A percentile compares a stretch with the other conserved stretches of the same genome.
Conservation (phyloP, 2,888 invertebrate species). For the Fabriciana adippe region DNA sequence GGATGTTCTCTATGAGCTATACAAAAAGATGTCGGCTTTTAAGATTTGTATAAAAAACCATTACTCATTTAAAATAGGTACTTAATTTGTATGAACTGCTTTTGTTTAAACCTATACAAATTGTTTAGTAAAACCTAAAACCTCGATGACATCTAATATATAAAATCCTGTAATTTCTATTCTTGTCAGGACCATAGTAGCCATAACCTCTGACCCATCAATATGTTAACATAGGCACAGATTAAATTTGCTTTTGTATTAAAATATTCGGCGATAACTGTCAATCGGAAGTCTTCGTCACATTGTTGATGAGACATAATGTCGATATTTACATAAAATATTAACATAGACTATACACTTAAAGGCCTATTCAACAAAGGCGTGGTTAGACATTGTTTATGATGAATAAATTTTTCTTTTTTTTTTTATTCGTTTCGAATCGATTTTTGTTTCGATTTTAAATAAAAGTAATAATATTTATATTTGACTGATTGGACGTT, state of each 20-base stretch:
- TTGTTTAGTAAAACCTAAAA: no score
- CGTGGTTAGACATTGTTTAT: conserved; percentile 11
- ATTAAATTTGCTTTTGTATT: conserved; percentile 13
- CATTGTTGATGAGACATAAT: conserved; percentile 24
- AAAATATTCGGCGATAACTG: conserved; percentile 23
- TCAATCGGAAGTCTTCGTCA: conserved; percentile 22
- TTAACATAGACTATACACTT: conserved; percentile 11
- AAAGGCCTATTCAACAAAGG: conserved; percentile 5
- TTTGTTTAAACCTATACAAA: no score
- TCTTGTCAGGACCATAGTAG: neutral
- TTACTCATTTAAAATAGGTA: no score
- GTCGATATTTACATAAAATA: conserved; percentile 25
- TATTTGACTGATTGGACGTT: neutral
- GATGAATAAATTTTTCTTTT: conserved; percentile 16
- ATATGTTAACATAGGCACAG: conserved; percentile 22
- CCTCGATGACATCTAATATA: neutral
- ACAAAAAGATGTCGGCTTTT: no score
- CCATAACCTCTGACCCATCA: conserved; percentile 22
- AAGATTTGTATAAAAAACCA: no score
- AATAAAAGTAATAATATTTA: neutral
- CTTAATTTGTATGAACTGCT: no score
- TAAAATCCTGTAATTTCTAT: neutral
- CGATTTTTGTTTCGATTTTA: neutral
- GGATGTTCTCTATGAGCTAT: no score
- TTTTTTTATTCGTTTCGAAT: no score